phyloP scores from a whole-genome alignment of 2,113 vertebrate genomes.

The Siniperca chuatsi region DNA sequence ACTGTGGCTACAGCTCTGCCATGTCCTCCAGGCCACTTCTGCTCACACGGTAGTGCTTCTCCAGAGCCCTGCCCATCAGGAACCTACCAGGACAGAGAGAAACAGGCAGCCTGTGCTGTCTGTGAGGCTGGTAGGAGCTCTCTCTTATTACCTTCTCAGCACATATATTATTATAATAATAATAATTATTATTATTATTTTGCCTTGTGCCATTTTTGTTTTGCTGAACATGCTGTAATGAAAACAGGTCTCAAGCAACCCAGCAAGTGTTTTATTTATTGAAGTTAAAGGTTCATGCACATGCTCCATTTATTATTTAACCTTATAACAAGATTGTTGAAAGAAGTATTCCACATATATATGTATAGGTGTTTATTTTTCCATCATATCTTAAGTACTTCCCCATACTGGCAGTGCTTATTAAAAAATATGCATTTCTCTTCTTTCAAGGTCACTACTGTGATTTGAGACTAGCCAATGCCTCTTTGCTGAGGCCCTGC shows the following conservation, averaged over 20 bases:
- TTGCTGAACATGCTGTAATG: background rate
- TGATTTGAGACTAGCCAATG: constrained; percentile 80
- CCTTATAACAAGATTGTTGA: background rate
- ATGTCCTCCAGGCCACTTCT: constrained; percentile 85
- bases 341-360: background rate
- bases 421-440: constrained; percentile 12
- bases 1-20: constrained; percentile 71
- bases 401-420: background rate
- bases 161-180: background rate
- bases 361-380: background rate
- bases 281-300: background rate
- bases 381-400: background rate
- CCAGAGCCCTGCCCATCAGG: constrained; percentile 84
- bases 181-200: background rate
- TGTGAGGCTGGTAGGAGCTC: constrained; percentile 81
- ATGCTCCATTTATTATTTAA: constrained; percentile 2
- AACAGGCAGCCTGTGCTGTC: constrained; percentile 74
- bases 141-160: background rate
- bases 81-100: constrained; percentile 82
- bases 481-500: constrained; percentile 86
- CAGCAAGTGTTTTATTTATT: constrained; percentile 5
- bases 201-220: background rate
- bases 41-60: constrained; percentile 78
- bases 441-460: constrained; percentile 89
- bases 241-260: background rate